These are phyloP conservation scores for Drosophila arizonae DNA, from an alignment of 1,140 invertebrate species.

Conservation along the genomic window DNA sequence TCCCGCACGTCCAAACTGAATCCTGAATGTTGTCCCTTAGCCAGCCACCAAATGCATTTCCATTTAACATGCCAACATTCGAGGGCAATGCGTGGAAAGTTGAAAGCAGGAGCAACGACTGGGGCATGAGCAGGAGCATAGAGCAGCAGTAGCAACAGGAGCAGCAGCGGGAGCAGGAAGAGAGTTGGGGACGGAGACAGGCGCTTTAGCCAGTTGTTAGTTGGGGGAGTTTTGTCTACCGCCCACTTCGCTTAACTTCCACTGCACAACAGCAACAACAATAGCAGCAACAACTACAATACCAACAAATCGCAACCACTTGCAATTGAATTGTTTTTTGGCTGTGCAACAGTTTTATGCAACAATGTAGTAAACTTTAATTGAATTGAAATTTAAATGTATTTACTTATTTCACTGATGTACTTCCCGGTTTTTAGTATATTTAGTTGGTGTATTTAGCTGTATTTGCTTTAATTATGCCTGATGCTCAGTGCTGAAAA, in stretches of 20 bases:
- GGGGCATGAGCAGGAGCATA: background rate
- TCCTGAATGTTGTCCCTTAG: conserved; percentile 30
- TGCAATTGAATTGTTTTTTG: conserved; percentile 53
- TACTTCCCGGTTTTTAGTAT: no score
- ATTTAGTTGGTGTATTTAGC: background rate
- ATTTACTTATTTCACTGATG: conserved; percentile 6
- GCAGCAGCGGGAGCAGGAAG: background rate
- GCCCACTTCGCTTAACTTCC: background rate
- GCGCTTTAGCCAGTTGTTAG: background rate
- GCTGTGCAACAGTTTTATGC: conserved; percentile 53
- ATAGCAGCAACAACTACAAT: no score
- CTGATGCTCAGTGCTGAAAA: background rate
- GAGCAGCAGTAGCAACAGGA: background rate
- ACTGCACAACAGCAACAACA: conserved; percentile 1
- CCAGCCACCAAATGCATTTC: conserved; percentile 54
- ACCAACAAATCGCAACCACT: conserved; percentile 11
- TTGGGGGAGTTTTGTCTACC: conserved; percentile 3
- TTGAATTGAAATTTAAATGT: conserved; percentile 22
- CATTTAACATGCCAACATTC: conserved; percentile 54
- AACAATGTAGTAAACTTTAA: conserved; percentile 28
- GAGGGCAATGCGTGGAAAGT: background rate
- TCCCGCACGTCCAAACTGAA: conserved; percentile 27
- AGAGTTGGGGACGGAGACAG: background rate
- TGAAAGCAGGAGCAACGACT: conserved; percentile 11
- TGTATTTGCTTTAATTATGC: background rate